Conservation (phyloP, 2,797 vertebrate genomes). For the Cossypha caffra region DNA sequence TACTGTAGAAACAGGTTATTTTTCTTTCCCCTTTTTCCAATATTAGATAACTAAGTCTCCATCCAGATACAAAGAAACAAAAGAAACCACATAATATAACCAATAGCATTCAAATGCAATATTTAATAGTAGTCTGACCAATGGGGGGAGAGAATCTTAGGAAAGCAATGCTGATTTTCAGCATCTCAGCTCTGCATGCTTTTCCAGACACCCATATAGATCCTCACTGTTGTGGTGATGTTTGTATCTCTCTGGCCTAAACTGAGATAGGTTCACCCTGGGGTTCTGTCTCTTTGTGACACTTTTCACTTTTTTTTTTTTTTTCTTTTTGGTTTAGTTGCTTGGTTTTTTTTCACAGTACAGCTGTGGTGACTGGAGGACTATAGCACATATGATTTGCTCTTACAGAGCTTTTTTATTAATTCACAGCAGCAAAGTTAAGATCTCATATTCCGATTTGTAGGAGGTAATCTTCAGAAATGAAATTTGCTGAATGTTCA, state of each 20-base stretch:
- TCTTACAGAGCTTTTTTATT: slow-evolving; percentile 25
- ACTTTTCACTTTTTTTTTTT: background rate
- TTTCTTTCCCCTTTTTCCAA: slow-evolving; percentile 39
- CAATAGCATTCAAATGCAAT: background rate
- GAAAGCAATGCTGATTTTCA: background rate
- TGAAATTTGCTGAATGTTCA: background rate
- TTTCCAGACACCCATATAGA: background rate
- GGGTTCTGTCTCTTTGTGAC: background rate
- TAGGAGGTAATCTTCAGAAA: slow-evolving; percentile 48
- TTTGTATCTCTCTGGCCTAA: background rate
- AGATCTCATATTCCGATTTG: slow-evolving; percentile 16
- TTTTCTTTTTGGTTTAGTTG: too few relatives aligned
- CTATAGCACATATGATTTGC: background rate
- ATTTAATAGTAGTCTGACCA: background rate
- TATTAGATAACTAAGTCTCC: slow-evolving; percentile 22
- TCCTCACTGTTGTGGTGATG: fast-evolving
- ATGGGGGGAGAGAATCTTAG: background rate
- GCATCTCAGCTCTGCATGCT: background rate
- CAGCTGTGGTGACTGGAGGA: background rate
- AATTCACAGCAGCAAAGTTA: slow-evolving; percentile 42
- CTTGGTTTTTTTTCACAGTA: background rate
- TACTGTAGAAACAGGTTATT: slow-evolving; percentile 30
- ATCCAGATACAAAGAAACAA: slow-evolving; percentile 50
- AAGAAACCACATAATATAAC: slow-evolving; percentile 26
- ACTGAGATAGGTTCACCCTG: background rate